A percentile compares a stretch with the other conserved stretches of the same genome.
These are phyloP conservation scores for Drosophila ananassae DNA, from an alignment of 1,140 invertebrate species.

Conservation along the genomic window DNA sequence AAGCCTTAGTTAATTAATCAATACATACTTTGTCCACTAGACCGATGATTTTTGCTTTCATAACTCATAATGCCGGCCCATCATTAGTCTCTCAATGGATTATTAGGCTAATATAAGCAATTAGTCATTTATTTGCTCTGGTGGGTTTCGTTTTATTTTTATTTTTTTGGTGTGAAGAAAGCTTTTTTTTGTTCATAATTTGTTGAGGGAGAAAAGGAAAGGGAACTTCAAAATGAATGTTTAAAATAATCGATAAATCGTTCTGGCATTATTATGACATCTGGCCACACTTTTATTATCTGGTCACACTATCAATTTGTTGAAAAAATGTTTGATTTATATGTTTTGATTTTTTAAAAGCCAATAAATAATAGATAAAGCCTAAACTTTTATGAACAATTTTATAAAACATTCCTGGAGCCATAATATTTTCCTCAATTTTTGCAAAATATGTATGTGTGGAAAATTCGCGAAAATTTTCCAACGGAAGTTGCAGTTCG, in stretches of 20 bases:
- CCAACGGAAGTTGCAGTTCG: no score
- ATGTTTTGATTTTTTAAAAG: no score
- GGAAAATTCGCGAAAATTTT: not conserved
- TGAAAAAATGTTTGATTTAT: no score
- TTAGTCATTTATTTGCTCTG: conserved; percentile 11
- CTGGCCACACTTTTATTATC: no score
- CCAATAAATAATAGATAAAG: no score
- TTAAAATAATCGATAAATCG: not conserved
- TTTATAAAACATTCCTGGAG: no score
- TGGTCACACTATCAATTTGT: no score
- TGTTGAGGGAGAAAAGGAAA: not conserved
- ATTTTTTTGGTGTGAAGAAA: not conserved
- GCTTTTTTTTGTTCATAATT: no score
- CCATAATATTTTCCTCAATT: no score
- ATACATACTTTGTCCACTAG: not conserved
- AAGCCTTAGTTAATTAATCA: conserved; percentile 14
- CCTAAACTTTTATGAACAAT: no score
- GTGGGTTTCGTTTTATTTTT: not conserved
- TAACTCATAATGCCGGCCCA: not conserved
- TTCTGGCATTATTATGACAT: no score
- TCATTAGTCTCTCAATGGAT: conserved; percentile 29
- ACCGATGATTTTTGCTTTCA: not conserved
- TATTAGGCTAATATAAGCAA: not conserved
- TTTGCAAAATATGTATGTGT: not conserved
- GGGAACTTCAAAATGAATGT: not conserved